These are phyloP conservation scores for Nephrotoma appendiculata DNA, from an alignment of 2,888 invertebrate species.

Conservation along the genomic window DNA sequence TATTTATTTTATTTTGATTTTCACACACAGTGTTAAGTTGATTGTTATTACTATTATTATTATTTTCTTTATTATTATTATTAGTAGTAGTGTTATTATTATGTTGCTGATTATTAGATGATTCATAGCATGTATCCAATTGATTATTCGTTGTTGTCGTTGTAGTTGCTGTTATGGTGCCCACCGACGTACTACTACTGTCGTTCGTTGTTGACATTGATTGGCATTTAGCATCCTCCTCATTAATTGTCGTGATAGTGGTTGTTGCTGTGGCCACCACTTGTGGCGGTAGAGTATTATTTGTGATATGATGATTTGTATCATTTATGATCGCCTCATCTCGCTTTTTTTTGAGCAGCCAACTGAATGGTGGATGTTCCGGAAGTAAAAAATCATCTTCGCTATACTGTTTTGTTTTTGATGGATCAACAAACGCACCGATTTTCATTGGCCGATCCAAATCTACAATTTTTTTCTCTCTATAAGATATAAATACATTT, in stretches of 20 bases:
- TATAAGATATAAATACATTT: conserved; percentile 18
- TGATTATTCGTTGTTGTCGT: conserved; percentile 9
- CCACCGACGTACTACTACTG: conserved; percentile 9
- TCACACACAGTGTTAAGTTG: background rate
- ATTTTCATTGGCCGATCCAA: conserved; percentile 58
- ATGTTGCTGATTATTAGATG: conserved; percentile 18
- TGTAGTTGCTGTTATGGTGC: conserved; percentile 14
- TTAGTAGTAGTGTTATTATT: background rate
- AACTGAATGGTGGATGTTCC: conserved; percentile 53
- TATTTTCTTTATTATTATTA: background rate
- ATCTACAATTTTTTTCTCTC: conserved; percentile 52
- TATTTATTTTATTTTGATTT: conserved; percentile 11
- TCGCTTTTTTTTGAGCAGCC: conserved; percentile 26
- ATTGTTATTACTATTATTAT: background rate
- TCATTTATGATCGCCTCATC: conserved; percentile 1
- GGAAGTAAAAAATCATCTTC: conserved; percentile 41
- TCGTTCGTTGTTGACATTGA: conserved; percentile 7
- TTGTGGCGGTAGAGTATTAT: background rate
- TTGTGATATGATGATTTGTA: background rate
- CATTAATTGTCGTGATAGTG: background rate
- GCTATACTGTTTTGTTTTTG: conserved; percentile 40
- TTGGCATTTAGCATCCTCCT: conserved; percentile 1
- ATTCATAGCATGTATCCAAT: conserved; percentile 9
- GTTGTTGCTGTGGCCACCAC: background rate
- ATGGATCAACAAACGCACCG: conserved; percentile 60